A percentile compares a stretch with the other conserved stretches of the same genome.
These are phyloP conservation scores for Notolabrus celidotus DNA, from an alignment of 2,797 vertebrate species.

Conservation along the genomic window DNA sequence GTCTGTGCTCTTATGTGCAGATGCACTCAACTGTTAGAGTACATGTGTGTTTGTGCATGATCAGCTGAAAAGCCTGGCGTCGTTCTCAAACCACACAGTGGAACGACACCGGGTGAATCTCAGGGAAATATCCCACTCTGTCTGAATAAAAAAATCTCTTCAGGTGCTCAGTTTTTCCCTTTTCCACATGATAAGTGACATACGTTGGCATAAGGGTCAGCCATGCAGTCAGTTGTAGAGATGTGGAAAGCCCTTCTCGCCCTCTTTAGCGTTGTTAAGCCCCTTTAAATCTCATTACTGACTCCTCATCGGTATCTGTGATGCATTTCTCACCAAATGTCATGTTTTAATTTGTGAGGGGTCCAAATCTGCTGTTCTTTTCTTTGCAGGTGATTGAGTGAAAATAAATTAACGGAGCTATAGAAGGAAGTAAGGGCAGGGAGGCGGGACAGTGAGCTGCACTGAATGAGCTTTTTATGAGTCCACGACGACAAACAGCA, in stretches of 20 bases:
- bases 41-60: conserved; percentile 64
- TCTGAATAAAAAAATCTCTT: conserved; percentile 55
- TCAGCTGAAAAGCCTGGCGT: conserved; percentile 68
- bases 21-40: conserved; percentile 56
- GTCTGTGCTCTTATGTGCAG: conserved; percentile 35
- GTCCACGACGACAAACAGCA: too few species aligned
- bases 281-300: conserved; percentile 71
- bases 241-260: conserved; percentile 59
- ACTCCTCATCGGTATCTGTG: conserved; percentile 57
- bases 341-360: conserved; percentile 68
- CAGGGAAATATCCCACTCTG: conserved; percentile 22
- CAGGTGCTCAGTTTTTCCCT: conserved; percentile 51
- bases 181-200: conserved; percentile 69
- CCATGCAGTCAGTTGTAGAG: conserved; percentile 58
- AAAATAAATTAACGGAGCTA: conserved; percentile 46
- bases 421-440: conserved; percentile 12
- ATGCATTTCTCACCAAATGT: conserved; percentile 70
- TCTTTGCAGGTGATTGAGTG: conserved; percentile 44
- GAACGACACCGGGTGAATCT: conserved; percentile 29
- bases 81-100: conserved; percentile 26
- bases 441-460: neutral
- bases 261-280: conserved; percentile 57
- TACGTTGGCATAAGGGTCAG: conserved; percentile 66
- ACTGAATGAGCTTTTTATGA: conserved; percentile 1
- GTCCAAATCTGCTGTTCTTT: conserved; percentile 45